Base-by-base conservation (phyloP, 2,888 invertebrate genomes). In the Mimas tiliae region DNA sequence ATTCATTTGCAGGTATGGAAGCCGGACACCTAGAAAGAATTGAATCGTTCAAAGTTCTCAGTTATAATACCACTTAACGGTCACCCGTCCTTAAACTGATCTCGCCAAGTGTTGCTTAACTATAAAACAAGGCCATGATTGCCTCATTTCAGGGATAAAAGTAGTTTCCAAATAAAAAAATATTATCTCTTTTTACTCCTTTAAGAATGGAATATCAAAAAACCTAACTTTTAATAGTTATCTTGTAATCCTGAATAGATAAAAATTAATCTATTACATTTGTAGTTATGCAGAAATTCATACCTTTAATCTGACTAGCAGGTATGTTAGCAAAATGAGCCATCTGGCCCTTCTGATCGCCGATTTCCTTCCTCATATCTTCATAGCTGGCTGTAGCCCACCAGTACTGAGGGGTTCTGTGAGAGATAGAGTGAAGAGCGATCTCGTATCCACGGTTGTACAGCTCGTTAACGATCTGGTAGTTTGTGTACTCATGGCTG, bases 401-500 rank as follows among this genome's bases (percentile, higher is more conserved):
- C 75, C 95, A 95, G 0, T 86, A 82, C 19, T 94, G 93, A 12
- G 91, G 88, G 1, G 91, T 86, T 50, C 88, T 87, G 72, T 96
- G 95, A 0, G 94, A 94, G 45, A 96, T 94, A 6, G 96, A 96
- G 81, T 96, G 96, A 0, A 96, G 88, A 0, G 95, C 96, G 2
- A 97, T 95, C 84, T 96, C 96, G 70, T 95, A 95, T 0, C 96
- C 91, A 1, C 68, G 67, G 68, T 88, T 90, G 76, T 95, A 95
- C 0, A 97, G 87, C 65, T 95, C 93, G 75, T 96, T 95, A 4
- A 96, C 91, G n/a, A 93, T 74, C 6, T 89, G 83, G 76, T 96
- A 97, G 83, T 96, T 95, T 0, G 96, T 96, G 81, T 96, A 97
- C 71, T 96, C 95, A 76, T 97, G 97, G 45, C 95, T 95, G 38